These are phyloP conservation scores for Macroramphosus scolopax DNA, from an alignment of 2,797 vertebrate species.

Conservation along the genomic window DNA sequence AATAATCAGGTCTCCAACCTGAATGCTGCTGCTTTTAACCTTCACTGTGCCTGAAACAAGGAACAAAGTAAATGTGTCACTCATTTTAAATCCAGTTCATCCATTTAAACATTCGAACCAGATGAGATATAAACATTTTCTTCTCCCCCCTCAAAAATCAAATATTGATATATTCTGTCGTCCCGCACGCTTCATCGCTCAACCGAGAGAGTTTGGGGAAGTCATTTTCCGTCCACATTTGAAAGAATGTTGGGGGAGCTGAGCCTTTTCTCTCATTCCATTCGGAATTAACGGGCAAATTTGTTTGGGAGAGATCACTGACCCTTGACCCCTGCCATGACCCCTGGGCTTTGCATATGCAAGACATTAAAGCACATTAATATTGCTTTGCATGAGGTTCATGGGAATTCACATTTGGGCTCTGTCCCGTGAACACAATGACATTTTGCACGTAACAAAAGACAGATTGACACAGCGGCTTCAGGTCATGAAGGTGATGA, in stretches of 20 bases:
- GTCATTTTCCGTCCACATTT: conserved; percentile 59
- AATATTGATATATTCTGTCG: background rate
- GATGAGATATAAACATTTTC: too few relatives aligned
- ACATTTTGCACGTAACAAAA: conserved; percentile 12
- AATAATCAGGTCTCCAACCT: conserved; percentile 98
- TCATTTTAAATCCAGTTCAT: background rate
- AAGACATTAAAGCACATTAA: conserved; percentile 82
- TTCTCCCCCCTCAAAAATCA: background rate
- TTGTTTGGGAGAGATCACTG: conserved; percentile 80
- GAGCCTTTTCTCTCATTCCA: conserved; percentile 74
- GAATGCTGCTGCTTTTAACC: conserved; percentile 96
- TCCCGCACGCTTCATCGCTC: conserved; percentile 27
- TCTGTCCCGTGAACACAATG: conserved; percentile 4
- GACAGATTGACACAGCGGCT: background rate
- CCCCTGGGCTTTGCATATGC: conserved; percentile 80
- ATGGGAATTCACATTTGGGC: conserved; percentile 24
- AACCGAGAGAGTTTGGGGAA: conserved; percentile 33
- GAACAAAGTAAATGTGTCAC: conserved; percentile 12
- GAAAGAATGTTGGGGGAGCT: conserved; percentile 70
- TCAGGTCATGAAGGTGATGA: background rate
- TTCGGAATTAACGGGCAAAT: conserved; percentile 77
- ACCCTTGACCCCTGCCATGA: conserved; percentile 75
- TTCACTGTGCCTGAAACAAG: conserved; percentile 88
- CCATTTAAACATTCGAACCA: background rate
- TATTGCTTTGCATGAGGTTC: conserved; percentile 62